These are phyloP conservation scores for Anadara kagoshimensis DNA, from an alignment of 1,140 invertebrate genomes.

Conservation along the genomic window DNA sequence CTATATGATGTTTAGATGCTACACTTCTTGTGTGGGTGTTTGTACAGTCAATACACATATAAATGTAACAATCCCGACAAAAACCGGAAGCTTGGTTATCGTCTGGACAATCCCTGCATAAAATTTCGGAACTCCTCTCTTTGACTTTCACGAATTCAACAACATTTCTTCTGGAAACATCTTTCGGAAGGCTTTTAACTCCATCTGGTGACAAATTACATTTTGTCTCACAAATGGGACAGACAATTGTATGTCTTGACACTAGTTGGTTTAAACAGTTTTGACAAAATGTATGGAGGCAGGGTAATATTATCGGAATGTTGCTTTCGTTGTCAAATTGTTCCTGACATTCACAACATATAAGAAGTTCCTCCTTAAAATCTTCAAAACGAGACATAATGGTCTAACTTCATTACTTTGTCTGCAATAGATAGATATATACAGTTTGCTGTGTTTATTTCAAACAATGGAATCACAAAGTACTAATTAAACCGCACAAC, in stretches of 20 bases:
- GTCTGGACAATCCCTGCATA: constrained; percentile 53
- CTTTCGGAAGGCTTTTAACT: constrained; percentile 43
- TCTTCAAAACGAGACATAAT: constrained; percentile 44
- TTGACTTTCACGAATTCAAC: constrained; percentile 47
- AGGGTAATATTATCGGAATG: constrained; percentile 46
- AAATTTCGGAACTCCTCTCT: constrained; percentile 43
- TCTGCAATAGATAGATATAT: no score
- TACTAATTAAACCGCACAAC: no score
- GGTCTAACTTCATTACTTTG: no score
- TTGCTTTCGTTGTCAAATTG: constrained; percentile 47
- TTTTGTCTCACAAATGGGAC: constrained; percentile 44
- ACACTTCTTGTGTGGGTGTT: constrained; percentile 43
- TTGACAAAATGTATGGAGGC: constrained; percentile 53
- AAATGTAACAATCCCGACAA: constrained; percentile 53
- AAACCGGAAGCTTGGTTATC: constrained; percentile 48
- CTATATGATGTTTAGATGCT: constrained; percentile 42
- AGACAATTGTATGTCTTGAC: constrained; percentile 27
- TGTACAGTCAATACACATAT: constrained; percentile 50
- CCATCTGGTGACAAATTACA: constrained; percentile 31
- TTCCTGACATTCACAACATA: constrained; percentile 44
- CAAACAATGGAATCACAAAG: no score
- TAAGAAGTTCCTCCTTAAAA: constrained; percentile 49
- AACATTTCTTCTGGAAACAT: constrained; percentile 46
- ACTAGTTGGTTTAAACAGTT: constrained; percentile 40
- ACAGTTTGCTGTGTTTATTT: no score